Evolutionary conservation across 2,113 vertebrate genomes (phyloP), one percentile per base, ranked within the genome.

Genomic region (Entomyzon cyanotis): DNA sequence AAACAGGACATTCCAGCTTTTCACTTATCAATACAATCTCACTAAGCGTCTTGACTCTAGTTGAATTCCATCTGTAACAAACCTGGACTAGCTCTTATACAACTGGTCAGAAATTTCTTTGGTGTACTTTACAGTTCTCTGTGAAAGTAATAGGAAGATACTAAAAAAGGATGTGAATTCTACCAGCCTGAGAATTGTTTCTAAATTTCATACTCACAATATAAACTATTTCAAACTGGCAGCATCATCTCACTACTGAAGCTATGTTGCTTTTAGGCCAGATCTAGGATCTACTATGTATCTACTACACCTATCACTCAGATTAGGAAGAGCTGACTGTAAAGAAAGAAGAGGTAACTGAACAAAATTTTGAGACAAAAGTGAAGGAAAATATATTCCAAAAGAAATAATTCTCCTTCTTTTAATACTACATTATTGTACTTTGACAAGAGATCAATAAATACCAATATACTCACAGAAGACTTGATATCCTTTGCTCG

Each of bases 401-500:
- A 42, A 67, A 64, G 16, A 44, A 46, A 9, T 27, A 49, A 37
- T 18, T 56, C 15, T 68, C 25, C 9, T 30, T 58, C 15, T 47
- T 39, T 70, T 17, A 93, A 74, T 30, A 18, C 5, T 14, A 3
- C 13, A 18, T 33, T 22, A 44, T 37, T 46, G 50, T 8, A 47
- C 11, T 84, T 82, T 6, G 25, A 52, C 9, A 64, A n/a, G 52
- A 70, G 10, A 42, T 30, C 9, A 93, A 6, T 52, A 68, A 42
- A 52, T 11, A 78, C 5, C 82, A 59, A 31, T 37, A 89, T 49
- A 98, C 99, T 98, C 97, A 99, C 99, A 80, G 98, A 98, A 85
- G 99, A 99, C 90, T 99, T 99, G 56, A 99, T 99, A 89, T 99
- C 98, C 96, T 99, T 99, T 37, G 99, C 99, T 92, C 99, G 95